Conservation (phyloP, 2,113 vertebrate species). For the Pterophyllum scalare region DNA sequence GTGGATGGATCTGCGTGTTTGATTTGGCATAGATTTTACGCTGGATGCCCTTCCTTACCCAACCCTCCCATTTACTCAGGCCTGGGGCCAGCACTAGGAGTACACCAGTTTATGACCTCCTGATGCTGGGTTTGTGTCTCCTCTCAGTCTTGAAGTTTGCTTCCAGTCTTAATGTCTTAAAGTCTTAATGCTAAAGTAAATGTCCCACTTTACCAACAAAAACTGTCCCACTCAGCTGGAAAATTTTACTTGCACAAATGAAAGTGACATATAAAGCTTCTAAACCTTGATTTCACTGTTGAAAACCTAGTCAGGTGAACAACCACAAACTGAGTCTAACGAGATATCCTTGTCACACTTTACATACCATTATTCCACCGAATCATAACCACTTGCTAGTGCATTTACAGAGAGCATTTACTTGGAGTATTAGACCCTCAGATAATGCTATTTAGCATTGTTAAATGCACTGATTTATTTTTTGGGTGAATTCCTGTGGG, state of each 20-base stretch:
- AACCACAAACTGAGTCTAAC: neutral
- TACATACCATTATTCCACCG: neutral
- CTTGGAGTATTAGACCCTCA: neutral
- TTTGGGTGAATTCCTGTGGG: neutral
- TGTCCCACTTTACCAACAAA: neutral
- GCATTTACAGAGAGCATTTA: neutral
- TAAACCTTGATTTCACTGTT: no score
- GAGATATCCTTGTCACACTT: neutral
- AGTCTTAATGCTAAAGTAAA: neutral
- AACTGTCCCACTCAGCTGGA: neutral
- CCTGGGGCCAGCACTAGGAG: neutral
- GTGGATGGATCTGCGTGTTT: no score
- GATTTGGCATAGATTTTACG: no score
- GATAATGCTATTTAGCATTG: neutral
- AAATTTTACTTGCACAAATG: neutral
- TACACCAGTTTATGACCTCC: neutral
- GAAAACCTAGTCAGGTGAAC: no score
- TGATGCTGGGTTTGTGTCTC: neutral
- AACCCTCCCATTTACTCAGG: neutral
- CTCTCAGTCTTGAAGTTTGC: neutral
- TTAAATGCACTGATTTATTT: neutral
- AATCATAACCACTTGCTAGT: neutral
- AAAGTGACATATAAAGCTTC: neutral
- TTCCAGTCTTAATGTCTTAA: no score
- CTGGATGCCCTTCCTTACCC: neutral